Conservation (phyloP, 1,140 invertebrate species). For the Drosophila leontia region DNA sequence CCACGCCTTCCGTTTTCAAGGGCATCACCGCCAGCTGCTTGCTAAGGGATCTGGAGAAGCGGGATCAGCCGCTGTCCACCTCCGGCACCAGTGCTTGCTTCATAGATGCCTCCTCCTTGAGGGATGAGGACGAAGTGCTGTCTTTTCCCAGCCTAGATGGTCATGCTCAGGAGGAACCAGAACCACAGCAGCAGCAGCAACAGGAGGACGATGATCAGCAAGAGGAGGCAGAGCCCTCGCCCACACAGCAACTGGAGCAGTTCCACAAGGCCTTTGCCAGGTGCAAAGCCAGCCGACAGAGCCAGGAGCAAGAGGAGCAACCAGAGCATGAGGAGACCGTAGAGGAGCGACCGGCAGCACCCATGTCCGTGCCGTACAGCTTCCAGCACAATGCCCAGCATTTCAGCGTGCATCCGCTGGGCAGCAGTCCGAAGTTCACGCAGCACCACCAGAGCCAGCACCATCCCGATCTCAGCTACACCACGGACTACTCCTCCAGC, state of each 20-base stretch:
- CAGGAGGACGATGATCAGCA: slow-evolving; percentile 6
- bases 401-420: slow-evolving; percentile 85
- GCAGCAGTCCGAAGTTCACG: slow-evolving; percentile 70
- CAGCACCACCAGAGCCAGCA: slow-evolving; percentile 26
- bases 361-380: slow-evolving; percentile 74
- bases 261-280: slow-evolving; percentile 82
- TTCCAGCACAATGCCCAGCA: slow-evolving; percentile 87
- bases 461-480: slow-evolving; percentile 79
- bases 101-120: slow-evolving; percentile 90
- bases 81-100: slow-evolving; percentile 86
- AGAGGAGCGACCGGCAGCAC: slow-evolving; percentile 18
- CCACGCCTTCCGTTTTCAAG: slow-evolving; percentile 37
- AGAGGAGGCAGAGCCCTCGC: slow-evolving; percentile 49
- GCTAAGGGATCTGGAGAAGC: slow-evolving; percentile 76
- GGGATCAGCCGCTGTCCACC: slow-evolving; percentile 64
- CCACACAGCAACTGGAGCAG: slow-evolving; percentile 73
- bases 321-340: slow-evolving; percentile 26
- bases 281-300: slow-evolving; percentile 59
- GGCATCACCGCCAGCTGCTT: slow-evolving; percentile 67
- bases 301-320: slow-evolving; percentile 40
- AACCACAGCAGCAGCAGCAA: background rate
- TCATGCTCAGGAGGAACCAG: slow-evolving; percentile 34
- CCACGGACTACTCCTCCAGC: slow-evolving; percentile 82
- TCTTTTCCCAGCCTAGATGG: slow-evolving; percentile 73
- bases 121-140: slow-evolving; percentile 87